These are phyloP conservation scores for Ptiloglossa arizonensis DNA, from an alignment of 1,140 invertebrate species.

Conservation along the genomic window DNA sequence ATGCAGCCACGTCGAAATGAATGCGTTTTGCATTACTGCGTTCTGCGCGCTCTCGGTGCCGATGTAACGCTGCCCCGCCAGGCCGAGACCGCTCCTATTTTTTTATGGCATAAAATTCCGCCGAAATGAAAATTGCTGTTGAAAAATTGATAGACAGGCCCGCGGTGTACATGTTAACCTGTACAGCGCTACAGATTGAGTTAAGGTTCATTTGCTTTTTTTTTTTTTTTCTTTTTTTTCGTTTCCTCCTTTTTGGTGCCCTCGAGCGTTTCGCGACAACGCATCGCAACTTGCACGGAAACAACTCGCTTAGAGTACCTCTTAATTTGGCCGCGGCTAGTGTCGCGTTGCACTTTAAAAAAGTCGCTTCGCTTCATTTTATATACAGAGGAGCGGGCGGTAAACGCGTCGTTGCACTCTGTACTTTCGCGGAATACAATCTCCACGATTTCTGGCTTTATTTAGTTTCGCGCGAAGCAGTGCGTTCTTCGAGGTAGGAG, in stretches of 20 bases:
- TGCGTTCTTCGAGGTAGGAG: not conserved
- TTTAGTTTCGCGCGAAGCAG: not conserved
- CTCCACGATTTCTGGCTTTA: not conserved
- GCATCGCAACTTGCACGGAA: constrained; percentile 61
- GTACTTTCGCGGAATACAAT: constrained; percentile 29
- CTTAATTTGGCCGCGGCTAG: constrained; percentile 59
- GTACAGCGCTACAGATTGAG: constrained; percentile 62
- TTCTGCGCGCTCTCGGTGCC: constrained; percentile 30
- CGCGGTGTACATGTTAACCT: constrained; percentile 36
- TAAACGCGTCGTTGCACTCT: constrained; percentile 5
- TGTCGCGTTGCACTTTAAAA: constrained; percentile 56
- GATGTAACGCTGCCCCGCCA: constrained; percentile 54
- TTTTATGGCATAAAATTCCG: constrained; percentile 69
- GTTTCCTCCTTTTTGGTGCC: not conserved
- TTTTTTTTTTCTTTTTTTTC: constrained; percentile 16
- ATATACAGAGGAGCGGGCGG: constrained; percentile 34
- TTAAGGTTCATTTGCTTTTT: constrained; percentile 61
- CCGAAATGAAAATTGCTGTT: constrained; percentile 74
- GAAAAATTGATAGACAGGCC: constrained; percentile 70
- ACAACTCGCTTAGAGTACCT: constrained; percentile 65
- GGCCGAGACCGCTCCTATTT: constrained; percentile 61
- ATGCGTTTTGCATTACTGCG: constrained; percentile 69
- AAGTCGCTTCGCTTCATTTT: constrained; percentile 57
- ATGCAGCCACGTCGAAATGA: constrained; percentile 68
- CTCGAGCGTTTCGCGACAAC: constrained; percentile 58